Base-by-base conservation (phyloP, 2,797 vertebrate species). In the Coregonus ussuriensis region DNA sequence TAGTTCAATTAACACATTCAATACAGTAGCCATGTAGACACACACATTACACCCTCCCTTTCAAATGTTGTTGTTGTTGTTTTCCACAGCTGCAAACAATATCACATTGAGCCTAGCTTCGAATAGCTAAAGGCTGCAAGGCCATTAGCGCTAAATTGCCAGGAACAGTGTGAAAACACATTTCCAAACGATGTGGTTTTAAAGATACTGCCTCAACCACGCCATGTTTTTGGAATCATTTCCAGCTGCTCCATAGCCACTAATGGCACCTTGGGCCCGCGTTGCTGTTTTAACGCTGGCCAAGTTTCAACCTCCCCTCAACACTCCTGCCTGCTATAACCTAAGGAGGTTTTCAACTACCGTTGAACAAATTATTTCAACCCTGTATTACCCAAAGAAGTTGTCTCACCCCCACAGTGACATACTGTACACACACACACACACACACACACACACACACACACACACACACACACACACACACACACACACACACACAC, bases 201-300 rank as follows among this genome's bases (percentile, higher is more conserved):
- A 92, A 92, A 62, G n/a, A n/a, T n/a, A 91, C 89, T 85, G 88
- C 90, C 90, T 91, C 88, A 90, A 89, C 86, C 86, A 87, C 88
- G 85, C 89, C 92, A 83, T 94, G 92, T 93, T 93, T 91, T 90
- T 89, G 89, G 91, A 94, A 94, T 94, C 92, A 92, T 87, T 94
- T 94, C 93, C 93, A 94, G 93, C 93, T 94, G 93, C 91, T 93
- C 86, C 88, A 83, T 82, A 84, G 92, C 93, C 92, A 89, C 93
- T 94, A 94, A 94, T 92, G 92, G 92, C 91, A 94, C 91, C 91
- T 92, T 83, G 87, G 92, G 92, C 89, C 90, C 88, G 86, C 91
- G 86, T 77, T 89, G 91, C 88, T 90, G 92, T 93, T 93, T 93
- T 85, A 94, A 91, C 89, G 78, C 84, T 51, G 86, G 91, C 92